These are phyloP conservation scores for Phymorhynchus buccinoides DNA, from an alignment of 1,140 invertebrate genomes.

Conservation along the genomic window DNA sequence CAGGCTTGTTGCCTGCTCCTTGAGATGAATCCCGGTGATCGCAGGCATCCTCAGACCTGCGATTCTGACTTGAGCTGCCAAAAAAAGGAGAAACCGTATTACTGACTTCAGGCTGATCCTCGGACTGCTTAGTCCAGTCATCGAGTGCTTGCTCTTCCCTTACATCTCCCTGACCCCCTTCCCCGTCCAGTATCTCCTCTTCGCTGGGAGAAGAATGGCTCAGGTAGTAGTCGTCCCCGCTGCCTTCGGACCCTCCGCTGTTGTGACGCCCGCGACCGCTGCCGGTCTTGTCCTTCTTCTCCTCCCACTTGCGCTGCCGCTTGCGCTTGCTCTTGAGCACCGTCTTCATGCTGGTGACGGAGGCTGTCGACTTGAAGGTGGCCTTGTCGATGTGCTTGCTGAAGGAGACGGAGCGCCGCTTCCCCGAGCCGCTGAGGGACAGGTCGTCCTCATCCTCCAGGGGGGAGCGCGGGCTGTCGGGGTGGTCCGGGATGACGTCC, in stretches of 20 bases:
- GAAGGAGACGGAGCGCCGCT: slow-evolving; percentile 68
- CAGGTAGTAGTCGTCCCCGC: slow-evolving; percentile 52
- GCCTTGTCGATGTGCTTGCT: slow-evolving; percentile 67
- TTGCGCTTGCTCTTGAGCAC: slow-evolving; percentile 68
- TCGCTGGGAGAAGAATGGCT: slow-evolving; percentile 36
- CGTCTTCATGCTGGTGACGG: slow-evolving; percentile 66
- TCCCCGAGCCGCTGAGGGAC: slow-evolving; percentile 38
- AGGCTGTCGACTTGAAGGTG: slow-evolving; percentile 62
- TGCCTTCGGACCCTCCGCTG: slow-evolving; percentile 60
- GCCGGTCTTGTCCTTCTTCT: slow-evolving; percentile 50
- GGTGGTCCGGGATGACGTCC: slow-evolving; percentile 48
- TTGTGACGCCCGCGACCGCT: slow-evolving; percentile 49
- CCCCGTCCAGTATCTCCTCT: slow-evolving; percentile 34
- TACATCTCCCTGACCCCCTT: slow-evolving; percentile 6
- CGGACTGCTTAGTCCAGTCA: slow-evolving; percentile 39
- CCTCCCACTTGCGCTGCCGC: slow-evolving; percentile 63
- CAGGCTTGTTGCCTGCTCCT: background rate
- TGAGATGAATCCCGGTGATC: background rate
- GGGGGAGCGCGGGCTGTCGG: slow-evolving; percentile 46
- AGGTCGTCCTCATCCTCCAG: slow-evolving; percentile 50
- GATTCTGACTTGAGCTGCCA: background rate
- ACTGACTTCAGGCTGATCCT: background rate
- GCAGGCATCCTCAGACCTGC: background rate
- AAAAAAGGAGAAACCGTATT: background rate
- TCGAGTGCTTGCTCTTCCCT: slow-evolving; percentile 31